phyloP scores from a whole-genome alignment of 2,797 vertebrate species.

The Argya squamiceps region DNA sequence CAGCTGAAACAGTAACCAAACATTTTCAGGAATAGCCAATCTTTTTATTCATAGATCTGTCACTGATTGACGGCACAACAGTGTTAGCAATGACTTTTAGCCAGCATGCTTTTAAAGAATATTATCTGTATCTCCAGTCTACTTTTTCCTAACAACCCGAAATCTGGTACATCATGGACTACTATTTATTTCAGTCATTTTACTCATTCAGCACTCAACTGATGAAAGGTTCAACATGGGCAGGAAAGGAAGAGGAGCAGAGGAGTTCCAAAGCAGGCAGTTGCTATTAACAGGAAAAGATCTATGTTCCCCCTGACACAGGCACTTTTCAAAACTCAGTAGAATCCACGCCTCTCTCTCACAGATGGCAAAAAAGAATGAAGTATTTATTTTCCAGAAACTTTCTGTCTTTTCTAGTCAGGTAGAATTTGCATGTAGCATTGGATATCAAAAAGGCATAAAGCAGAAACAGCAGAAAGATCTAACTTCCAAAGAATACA shows the following conservation, averaged over 20 bases:
- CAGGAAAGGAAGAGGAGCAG: not conserved
- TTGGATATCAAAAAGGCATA: not conserved
- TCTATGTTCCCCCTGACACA: accelerated
- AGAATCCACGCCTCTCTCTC: not conserved
- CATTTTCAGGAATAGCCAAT: not conserved
- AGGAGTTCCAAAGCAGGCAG: not conserved
- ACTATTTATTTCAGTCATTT: not conserved
- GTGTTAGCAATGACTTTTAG: not conserved
- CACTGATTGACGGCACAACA: not conserved
- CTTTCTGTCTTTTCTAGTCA: not conserved
- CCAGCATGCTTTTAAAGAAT: not conserved
- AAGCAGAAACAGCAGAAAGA: not conserved
- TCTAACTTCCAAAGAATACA: not conserved
- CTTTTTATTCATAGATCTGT: not conserved
- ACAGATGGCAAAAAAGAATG: not conserved
- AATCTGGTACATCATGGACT: not conserved
- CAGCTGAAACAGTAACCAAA: not conserved
- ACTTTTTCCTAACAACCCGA: not conserved
- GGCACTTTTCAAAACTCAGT: not conserved
- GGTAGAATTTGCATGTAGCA: not conserved
- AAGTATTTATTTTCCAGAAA: not conserved
- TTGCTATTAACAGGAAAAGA: not conserved
- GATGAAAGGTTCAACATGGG: not conserved
- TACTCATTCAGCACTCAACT: not conserved
- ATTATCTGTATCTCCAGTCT: not conserved